Percentiles rank a stretch among this genome's conserved stretches.
Conservation (phyloP, 2,888 invertebrate genomes). For the Tanytarsus gracilentus region DNA sequence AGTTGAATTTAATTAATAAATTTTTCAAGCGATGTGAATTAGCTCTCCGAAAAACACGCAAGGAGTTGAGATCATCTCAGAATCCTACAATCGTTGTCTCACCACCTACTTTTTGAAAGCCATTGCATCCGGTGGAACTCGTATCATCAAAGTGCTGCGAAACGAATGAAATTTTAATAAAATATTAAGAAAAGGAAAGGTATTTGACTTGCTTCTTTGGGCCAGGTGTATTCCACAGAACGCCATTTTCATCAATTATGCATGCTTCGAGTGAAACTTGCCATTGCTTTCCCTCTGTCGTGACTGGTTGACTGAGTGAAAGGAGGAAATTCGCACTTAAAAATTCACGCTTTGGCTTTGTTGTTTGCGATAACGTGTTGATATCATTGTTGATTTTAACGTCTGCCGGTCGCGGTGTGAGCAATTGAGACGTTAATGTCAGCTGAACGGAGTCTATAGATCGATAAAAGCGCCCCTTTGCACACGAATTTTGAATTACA, state of each 20-base stretch:
- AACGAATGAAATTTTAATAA: conserved; percentile 12
- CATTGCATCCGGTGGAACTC: conserved; percentile 36
- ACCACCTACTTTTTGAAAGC: conserved; percentile 14
- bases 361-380: conserved; percentile 64
- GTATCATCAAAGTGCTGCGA: conserved; percentile 38
- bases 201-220: conserved; percentile 68
- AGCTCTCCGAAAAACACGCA: background rate
- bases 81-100: background rate
- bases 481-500: conserved; percentile 65
- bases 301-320: conserved; percentile 32
- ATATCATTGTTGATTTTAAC: conserved; percentile 36
- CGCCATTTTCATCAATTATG: conserved; percentile 73
- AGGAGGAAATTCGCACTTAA: conserved; percentile 88
- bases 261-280: conserved; percentile 75
- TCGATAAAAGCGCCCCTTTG: conserved; percentile 57
- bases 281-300: conserved; percentile 56
- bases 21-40: background rate
- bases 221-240: conserved; percentile 77
- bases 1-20: background rate
- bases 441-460: conserved; percentile 63
- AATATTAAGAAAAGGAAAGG: background rate
- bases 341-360: conserved; percentile 86
- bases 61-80: background rate
- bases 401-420: conserved; percentile 41
- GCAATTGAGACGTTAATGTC: conserved; percentile 56